Conservation (phyloP, 2,797 vertebrate genomes). For the Botia kubotai region DNA sequence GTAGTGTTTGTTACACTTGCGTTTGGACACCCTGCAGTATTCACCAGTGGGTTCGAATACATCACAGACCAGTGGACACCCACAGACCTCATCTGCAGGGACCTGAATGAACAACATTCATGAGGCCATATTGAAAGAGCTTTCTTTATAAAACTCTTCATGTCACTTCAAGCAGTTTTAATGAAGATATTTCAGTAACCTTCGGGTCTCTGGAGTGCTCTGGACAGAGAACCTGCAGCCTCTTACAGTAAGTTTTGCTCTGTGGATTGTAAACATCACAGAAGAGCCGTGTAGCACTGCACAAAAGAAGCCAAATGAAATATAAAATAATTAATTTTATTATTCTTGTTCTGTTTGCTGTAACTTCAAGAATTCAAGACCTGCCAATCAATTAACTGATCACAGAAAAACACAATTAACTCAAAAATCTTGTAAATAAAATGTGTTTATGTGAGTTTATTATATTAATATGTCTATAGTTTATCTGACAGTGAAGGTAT, state of each 20-base stretch:
- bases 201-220: slow-evolving; percentile 92
- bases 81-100: slow-evolving; percentile 90
- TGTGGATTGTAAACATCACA: slow-evolving; percentile 94
- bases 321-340: neutral
- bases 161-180: neutral
- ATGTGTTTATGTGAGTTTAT: too few relatives aligned
- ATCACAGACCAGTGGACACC: slow-evolving; percentile 90
- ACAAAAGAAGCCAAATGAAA: slow-evolving; percentile 1
- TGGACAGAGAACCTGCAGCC: slow-evolving; percentile 90
- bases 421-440: too few relatives aligned
- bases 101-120: slow-evolving; percentile 71
- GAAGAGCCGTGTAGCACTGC: slow-evolving; percentile 88
- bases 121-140: neutral
- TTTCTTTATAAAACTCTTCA: neutral
- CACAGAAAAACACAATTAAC: too few relatives aligned
- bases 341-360: neutral
- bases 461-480: too few relatives aligned
- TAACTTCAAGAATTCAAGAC: too few relatives aligned
- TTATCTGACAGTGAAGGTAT: neutral
- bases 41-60: slow-evolving; percentile 92
- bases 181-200: slow-evolving; percentile 65
- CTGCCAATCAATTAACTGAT: too few relatives aligned
- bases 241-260: slow-evolving; percentile 92
- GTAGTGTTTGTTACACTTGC: slow-evolving; percentile 92
- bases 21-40: slow-evolving; percentile 91